Evolutionary conservation across 2,113 vertebrate species (phyloP).

Genomic region (Sturnus vulgaris): DNA sequence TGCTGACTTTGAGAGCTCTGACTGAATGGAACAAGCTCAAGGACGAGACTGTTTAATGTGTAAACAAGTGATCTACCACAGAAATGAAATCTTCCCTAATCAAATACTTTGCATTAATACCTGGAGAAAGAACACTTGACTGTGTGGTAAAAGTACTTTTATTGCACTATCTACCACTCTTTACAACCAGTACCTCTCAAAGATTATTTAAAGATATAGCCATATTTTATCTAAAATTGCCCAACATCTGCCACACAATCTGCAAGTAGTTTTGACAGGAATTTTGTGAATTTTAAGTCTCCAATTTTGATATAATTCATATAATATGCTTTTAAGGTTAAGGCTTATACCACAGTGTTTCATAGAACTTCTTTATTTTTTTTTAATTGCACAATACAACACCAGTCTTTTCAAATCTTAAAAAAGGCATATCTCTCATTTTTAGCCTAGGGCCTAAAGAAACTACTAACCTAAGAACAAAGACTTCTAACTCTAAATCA

Average conservation of each 20-base stretch:
- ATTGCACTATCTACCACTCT: not conserved
- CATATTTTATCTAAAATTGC: not conserved
- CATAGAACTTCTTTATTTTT: not conserved
- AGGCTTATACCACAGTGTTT: not conserved
- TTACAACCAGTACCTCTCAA: not conserved
- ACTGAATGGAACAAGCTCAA: not conserved
- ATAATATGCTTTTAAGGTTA: not conserved
- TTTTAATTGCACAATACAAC: not conserved
- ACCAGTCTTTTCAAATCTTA: not conserved
- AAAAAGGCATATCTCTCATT: not conserved
- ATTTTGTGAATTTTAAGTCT: not conserved
- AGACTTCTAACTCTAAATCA: not conserved
- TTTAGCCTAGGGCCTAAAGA: not conserved
- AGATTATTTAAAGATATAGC: not conserved
- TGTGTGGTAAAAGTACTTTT: not conserved
- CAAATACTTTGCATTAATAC: not conserved
- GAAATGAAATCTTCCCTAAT: not conserved
- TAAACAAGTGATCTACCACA: not conserved
- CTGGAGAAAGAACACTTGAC: not conserved
- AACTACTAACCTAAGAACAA: not conserved
- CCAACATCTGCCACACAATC: not conserved
- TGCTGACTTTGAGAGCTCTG: not conserved
- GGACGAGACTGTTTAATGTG: rapidly evolving
- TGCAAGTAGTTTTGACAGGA: not conserved
- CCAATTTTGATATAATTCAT: not conserved